Percentiles rank a stretch among this genome's conserved stretches.
phyloP scores from a whole-genome alignment of 2,797 vertebrate genomes.

The Onychomys torridus region DNA sequence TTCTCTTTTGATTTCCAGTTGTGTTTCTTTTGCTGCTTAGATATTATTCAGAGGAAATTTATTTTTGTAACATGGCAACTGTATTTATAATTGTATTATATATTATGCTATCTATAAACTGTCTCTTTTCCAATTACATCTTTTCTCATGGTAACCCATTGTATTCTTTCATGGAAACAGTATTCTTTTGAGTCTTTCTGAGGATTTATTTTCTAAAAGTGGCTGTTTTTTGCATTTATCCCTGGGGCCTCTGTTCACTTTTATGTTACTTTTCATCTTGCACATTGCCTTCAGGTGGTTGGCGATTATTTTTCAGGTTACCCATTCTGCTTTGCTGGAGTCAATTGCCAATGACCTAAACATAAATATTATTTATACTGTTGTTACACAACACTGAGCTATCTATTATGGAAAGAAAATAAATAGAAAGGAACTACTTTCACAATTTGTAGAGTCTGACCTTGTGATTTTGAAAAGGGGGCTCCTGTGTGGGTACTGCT shows the following conservation, averaged over 20 bases:
- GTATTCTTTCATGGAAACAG: neutral
- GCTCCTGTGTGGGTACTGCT: neutral
- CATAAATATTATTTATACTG: neutral
- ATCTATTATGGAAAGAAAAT: slow-evolving; percentile 15
- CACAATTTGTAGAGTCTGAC: neutral
- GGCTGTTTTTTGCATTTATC: slow-evolving; percentile 18
- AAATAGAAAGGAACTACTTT: neutral
- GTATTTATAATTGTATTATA: neutral
- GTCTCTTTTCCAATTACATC: neutral
- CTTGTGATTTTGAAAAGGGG: slow-evolving; percentile 21
- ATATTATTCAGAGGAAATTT: neutral
- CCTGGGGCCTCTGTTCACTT: neutral
- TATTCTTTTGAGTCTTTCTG: neutral
- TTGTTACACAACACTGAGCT: neutral
- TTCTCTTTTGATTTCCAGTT: neutral
- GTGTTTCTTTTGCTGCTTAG: slow-evolving; percentile 18
- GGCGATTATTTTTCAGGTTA: neutral
- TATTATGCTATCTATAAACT: neutral
- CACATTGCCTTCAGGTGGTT: slow-evolving; percentile 26
- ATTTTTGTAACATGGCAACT: neutral
- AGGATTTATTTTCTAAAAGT: neutral
- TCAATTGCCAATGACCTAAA: slow-evolving; percentile 54
- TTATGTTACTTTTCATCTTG: neutral
- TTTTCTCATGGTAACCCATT: neutral
- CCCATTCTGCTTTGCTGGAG: slow-evolving; percentile 22